Percentiles rank a stretch among this genome's conserved stretches.
phyloP scores from a whole-genome alignment of 1,140 invertebrate species.

The Drosophila mojavensis region DNA sequence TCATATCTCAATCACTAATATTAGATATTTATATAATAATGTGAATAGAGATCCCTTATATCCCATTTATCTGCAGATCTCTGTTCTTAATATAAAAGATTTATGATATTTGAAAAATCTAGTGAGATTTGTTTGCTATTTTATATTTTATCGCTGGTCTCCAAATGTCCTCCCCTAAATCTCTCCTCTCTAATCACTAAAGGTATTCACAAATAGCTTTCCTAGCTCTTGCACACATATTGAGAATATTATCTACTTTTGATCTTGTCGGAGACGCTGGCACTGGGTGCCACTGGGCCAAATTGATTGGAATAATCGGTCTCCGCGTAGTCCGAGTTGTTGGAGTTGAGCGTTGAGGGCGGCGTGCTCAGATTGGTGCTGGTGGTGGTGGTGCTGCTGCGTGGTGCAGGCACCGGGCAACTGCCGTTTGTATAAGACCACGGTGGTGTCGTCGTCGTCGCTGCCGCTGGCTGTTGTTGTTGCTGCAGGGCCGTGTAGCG shows the following conservation, averaged over 20 bases:
- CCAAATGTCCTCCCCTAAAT: too few species aligned
- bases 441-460: constrained; percentile 59
- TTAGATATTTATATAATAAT: too few species aligned
- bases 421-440: constrained; percentile 62
- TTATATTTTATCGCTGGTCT: too few species aligned
- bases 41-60: too few species aligned
- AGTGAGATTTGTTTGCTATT: too few species aligned
- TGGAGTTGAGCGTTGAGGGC: constrained; percentile 43
- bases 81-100: too few species aligned
- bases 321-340: constrained; percentile 82
- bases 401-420: constrained; percentile 40
- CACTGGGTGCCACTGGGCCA: constrained; percentile 57
- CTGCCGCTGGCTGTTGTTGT: constrained; percentile 27
- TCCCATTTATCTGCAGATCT: too few species aligned
- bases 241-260: constrained; percentile 59
- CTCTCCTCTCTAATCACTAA: too few species aligned
- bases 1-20: too few species aligned
- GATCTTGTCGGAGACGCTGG: constrained; percentile 80
- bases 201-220: too few species aligned
- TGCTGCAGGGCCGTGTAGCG: constrained; percentile 78
- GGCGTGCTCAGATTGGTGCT: constrained; percentile 53
- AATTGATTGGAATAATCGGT: constrained; percentile 71
- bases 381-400: constrained; percentile 48
- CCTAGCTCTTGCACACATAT: constrained; percentile 2
- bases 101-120: too few species aligned